Base-by-base conservation (phyloP, 2,113 vertebrate genomes). In the Cercopithecus mona region DNA sequence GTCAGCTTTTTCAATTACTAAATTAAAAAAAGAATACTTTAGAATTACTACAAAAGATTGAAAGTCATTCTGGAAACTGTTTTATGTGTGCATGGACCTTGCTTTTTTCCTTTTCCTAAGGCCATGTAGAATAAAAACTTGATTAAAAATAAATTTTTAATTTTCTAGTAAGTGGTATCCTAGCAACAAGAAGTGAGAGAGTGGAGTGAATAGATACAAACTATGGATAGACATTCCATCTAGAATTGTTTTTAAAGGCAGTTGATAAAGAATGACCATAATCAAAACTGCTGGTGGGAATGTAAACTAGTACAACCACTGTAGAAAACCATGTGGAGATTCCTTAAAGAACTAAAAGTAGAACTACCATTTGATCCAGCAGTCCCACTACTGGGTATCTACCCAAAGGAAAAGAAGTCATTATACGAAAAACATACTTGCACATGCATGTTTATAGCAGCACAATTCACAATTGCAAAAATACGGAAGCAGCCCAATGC, bases 171-270 rank as follows among this genome's bases (percentile, higher is more conserved):
- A 50, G 20, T 85, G 73, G 96, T 98, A 95, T 94, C 96, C 91
- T 97, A 97, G 97, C 97, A 98, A 97, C 96, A 87, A 70, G 81
- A 93, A 90, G 30, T 72, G 30, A 93, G 88, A 91, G 90, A 95
- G 27, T 83, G 48, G 66, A 12, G 16, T 82, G 76, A 90, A n/a
- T 30, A 59, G 93, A 75, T 64, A 22, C 45, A 88, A 95, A 82
- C 52, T 61, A 38, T 83, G 48, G 66, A n/a, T 27, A 88, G 32
- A 91, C 11, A 50, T 35, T 86, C 73, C 59, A 88, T 38, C n/a
- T 55, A 48, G 23, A 43, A 57, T 57, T 59, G 61, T 88, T 68
- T 95, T 90, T 43, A 78, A 68, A 93, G 40, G 48, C 48, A 75
- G 5, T 50, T 82, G 43, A 52, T 93, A 78, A 88, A 35, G 61